Conservation (phyloP, 2,797 vertebrate genomes). For the Cirrhinus molitorella region DNA sequence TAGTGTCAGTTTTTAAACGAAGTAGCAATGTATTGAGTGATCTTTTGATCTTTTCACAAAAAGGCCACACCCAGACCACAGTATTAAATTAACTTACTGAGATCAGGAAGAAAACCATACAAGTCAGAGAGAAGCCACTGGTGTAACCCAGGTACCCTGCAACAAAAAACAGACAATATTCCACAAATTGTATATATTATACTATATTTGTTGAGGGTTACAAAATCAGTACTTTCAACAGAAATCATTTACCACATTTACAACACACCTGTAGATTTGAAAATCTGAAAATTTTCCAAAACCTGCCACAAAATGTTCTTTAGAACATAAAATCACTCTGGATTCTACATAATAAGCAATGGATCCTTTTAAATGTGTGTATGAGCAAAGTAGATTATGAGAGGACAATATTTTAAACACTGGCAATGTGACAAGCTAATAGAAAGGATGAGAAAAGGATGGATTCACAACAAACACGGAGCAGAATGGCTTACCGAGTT, state of each 20-base stretch:
- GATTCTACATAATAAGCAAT: too few species aligned
- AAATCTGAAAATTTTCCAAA: background rate
- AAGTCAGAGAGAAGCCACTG: conserved; percentile 94
- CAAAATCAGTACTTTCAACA: background rate
- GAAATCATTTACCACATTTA: background rate
- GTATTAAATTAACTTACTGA: conserved; percentile 84
- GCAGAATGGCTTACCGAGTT: conserved; percentile 84
- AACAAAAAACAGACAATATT: conserved; percentile 47
- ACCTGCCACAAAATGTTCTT: background rate
- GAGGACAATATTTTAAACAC: background rate
- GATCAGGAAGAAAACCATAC: conserved; percentile 97
- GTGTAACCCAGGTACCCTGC: conserved; percentile 96
- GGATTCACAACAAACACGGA: background rate
- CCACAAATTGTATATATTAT: background rate
- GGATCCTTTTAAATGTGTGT: too few species aligned
- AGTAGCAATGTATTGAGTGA: background rate
- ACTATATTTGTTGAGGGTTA: background rate
- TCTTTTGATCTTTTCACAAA: background rate
- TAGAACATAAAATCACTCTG: background rate
- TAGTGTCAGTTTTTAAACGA: background rate
- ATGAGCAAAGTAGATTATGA: background rate
- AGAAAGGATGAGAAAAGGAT: background rate
- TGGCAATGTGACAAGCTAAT: background rate
- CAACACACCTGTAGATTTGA: too few species aligned
- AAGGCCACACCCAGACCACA: background rate